Base-by-base conservation (phyloP, 2,888 invertebrate genomes). In the Pyrrhia umbra region DNA sequence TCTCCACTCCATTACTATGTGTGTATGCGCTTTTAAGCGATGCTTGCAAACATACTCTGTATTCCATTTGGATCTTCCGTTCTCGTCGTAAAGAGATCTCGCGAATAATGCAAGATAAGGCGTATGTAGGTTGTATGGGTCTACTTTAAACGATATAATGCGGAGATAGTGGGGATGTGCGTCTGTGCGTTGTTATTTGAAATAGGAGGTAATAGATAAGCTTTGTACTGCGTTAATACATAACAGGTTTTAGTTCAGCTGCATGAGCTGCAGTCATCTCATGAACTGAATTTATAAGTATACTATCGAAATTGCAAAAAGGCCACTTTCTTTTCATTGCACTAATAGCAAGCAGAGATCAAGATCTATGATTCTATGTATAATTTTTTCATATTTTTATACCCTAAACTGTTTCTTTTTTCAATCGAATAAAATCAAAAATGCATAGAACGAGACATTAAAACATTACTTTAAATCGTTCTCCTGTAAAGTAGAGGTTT, bases 51-150 rank as follows among this genome's bases (percentile, higher is more conserved):
- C 8, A 25, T 52, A 52, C 42, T 70, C 39, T 18, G 47, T 62
- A 67, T 62, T 70, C 49, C 52, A 70, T 70, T 70, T 70, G 42
- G 16, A 20, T 49, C 42, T 62, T 42, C 20, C 67, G 42, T 70
- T 52, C 6, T 30, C 20, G 16, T 3, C 13, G 15, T 27, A 39
- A 25, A 30, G 60, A 60, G 37, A 54, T 49, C 70, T 54, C 42
- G 2, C 13, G 39, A 43, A 49, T 70, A 52, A 49, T 62, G 39
- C 37, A 43, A 63, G 70, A 49, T 70, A 70, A 16, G 52, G 47
- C 23, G 62, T 47, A 67, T 43, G 47, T 47, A 40, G 30, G n/a
- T 51, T 34, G 46, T 42, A 27, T 61, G 37, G 30, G 30, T 30
- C 10, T 30, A 30, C 10, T 30, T 30, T 30, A 30, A 30, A 30